Conservation (phyloP, 2,797 vertebrate species). For the Intellagama lesueurii region DNA sequence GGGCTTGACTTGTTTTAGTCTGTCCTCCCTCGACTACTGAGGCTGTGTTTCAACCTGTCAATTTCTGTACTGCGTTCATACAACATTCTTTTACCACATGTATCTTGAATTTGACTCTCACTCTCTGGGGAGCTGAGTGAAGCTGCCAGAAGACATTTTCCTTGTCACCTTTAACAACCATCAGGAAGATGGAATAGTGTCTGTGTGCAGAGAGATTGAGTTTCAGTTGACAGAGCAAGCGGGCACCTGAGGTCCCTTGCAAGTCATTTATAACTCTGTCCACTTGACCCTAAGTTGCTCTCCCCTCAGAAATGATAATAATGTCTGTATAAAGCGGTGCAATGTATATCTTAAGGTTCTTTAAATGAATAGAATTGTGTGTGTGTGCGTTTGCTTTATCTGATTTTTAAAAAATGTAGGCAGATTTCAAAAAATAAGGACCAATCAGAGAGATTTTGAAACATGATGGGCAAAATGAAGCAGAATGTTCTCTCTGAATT, state of each 20-base stretch:
- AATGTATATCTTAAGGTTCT: conserved; percentile 16
- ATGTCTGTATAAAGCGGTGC: conserved; percentile 14
- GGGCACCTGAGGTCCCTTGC: conserved; percentile 30
- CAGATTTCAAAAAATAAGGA: conserved; percentile 21
- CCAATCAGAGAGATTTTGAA: conserved; percentile 35
- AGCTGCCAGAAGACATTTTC: conserved; percentile 68
- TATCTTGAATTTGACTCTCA: conserved; percentile 68
- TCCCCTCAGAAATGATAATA: background rate
- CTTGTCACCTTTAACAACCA: conserved; percentile 68
- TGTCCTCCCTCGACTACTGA: conserved; percentile 45
- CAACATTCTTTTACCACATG: conserved; percentile 52
- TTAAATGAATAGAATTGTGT: conserved; percentile 7
- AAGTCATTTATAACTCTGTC: conserved; percentile 48
- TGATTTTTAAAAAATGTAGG: background rate
- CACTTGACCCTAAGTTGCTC: conserved; percentile 21
- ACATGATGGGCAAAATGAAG: conserved; percentile 25
- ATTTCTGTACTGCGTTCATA: conserved; percentile 41
- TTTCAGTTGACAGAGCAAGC: conserved; percentile 48
- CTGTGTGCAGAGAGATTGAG: conserved; percentile 22
- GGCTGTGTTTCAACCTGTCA: conserved; percentile 59
- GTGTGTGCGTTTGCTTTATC: background rate
- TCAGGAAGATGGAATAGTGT: conserved; percentile 57
- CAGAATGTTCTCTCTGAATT: conserved; percentile 7
- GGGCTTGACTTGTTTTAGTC: conserved; percentile 54
- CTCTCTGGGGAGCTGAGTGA: conserved; percentile 55